Conservation (phyloP, 2,113 vertebrate species). For the Pipa parva region DNA sequence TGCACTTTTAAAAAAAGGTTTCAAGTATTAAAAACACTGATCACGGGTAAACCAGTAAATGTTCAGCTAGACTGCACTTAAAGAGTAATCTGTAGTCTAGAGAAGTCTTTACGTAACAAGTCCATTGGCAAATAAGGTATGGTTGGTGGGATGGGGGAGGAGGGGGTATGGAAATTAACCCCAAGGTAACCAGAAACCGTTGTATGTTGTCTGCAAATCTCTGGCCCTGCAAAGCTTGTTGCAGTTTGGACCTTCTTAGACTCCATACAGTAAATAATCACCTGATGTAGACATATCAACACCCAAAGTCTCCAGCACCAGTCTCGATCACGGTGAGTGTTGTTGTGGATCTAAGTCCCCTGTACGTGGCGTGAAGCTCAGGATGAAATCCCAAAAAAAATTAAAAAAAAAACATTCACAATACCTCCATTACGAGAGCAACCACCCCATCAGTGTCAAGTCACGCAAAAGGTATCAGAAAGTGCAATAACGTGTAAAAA, state of each 20-base stretch:
- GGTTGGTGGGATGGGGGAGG: background rate
- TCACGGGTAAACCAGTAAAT: slow-evolving; percentile 67
- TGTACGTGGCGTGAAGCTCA: too few species aligned
- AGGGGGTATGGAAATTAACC: background rate
- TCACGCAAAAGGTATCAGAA: too few species aligned
- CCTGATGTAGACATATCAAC: background rate
- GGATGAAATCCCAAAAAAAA: background rate
- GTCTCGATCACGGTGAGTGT: background rate
- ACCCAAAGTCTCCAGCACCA: background rate
- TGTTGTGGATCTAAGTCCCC: background rate
- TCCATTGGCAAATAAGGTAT: slow-evolving; percentile 13
- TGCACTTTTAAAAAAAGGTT: slow-evolving; percentile 94
- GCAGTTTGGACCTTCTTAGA: background rate
- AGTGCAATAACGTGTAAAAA: too few species aligned
- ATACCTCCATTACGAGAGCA: too few species aligned
- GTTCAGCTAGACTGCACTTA: slow-evolving; percentile 44
- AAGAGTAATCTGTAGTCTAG: background rate
- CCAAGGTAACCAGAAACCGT: background rate
- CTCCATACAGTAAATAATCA: background rate
- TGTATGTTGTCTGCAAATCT: too few species aligned
- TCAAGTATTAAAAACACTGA: slow-evolving; percentile 84
- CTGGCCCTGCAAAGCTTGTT: background rate
- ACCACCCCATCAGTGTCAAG: too few species aligned
- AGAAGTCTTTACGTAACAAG: slow-evolving; percentile 10
- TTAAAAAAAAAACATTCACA: background rate